These are phyloP conservation scores for Axis porcinus DNA, from an alignment of 2,113 vertebrate genomes.

Conservation along the genomic window DNA sequence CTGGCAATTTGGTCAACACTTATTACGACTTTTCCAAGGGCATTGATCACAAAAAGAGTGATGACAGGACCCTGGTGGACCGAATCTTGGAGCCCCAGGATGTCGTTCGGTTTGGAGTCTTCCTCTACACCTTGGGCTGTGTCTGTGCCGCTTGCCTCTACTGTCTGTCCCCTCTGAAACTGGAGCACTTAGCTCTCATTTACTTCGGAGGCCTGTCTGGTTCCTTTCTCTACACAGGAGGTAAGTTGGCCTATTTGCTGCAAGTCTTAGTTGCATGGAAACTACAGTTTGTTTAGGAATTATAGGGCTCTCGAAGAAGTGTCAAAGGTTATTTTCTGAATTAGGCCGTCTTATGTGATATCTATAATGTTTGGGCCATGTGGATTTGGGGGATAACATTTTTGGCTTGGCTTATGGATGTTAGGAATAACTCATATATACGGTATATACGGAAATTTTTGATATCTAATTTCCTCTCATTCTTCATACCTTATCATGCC, in stretches of 20 bases:
- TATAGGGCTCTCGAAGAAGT: neutral
- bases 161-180: conserved; percentile 87
- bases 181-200: conserved; percentile 96
- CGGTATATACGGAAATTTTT: neutral
- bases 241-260: conserved; percentile 77
- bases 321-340: neutral
- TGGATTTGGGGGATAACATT: neutral
- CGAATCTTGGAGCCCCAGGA: conserved; percentile 95
- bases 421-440: neutral
- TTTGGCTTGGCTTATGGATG: neutral
- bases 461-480: neutral
- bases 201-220: conserved; percentile 98
- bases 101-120: conserved; percentile 94
- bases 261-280: neutral
- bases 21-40: conserved; percentile 99
- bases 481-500: neutral
- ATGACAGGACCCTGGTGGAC: conserved; percentile 97
- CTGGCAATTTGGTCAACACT: conserved; percentile 97
- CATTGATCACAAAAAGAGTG: conserved; percentile 98
- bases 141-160: conserved; percentile 92
- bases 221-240: conserved; percentile 98
- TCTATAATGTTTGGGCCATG: neutral
- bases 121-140: conserved; percentile 94
- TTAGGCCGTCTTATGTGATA: neutral
- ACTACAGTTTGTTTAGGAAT: neutral